Conservation (phyloP, 2,888 invertebrate species). For the Aphodius granarius region DNA sequence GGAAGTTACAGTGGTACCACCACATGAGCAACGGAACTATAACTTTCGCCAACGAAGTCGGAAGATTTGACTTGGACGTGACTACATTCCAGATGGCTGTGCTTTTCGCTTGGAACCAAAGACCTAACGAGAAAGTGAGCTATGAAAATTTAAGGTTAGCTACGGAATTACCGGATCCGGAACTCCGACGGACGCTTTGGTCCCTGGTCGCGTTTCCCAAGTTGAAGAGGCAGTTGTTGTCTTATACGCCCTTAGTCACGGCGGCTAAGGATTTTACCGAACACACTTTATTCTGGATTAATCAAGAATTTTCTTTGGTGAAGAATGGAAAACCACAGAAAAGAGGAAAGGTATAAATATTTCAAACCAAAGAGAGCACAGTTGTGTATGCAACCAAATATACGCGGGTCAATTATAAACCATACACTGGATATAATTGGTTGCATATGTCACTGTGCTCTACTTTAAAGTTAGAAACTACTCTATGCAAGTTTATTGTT, state of each 20-base stretch:
- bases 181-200: constrained; percentile 93
- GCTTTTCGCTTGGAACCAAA: constrained; percentile 97
- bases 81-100: constrained; percentile 99
- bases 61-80: constrained; percentile 96
- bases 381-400: too few relatives aligned
- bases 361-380: background rate
- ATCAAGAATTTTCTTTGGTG: constrained; percentile 93
- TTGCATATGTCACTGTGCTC: too few relatives aligned
- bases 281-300: constrained; percentile 92
- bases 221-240: constrained; percentile 87
- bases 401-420: too few relatives aligned
- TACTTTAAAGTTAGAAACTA: too few relatives aligned
- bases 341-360: constrained; percentile 73
- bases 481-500: too few relatives aligned
- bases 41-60: constrained; percentile 89
- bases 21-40: constrained; percentile 99
- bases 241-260: constrained; percentile 77
- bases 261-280: constrained; percentile 94
- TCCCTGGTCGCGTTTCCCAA: constrained; percentile 96
- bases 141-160: constrained; percentile 96
- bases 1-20: constrained; percentile 98
- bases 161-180: constrained; percentile 95
- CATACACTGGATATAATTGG: too few relatives aligned
- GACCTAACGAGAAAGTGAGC: constrained; percentile 89
- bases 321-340: constrained; percentile 95